Base-by-base conservation (phyloP, 2,113 vertebrate genomes). In the Serinus canaria region DNA sequence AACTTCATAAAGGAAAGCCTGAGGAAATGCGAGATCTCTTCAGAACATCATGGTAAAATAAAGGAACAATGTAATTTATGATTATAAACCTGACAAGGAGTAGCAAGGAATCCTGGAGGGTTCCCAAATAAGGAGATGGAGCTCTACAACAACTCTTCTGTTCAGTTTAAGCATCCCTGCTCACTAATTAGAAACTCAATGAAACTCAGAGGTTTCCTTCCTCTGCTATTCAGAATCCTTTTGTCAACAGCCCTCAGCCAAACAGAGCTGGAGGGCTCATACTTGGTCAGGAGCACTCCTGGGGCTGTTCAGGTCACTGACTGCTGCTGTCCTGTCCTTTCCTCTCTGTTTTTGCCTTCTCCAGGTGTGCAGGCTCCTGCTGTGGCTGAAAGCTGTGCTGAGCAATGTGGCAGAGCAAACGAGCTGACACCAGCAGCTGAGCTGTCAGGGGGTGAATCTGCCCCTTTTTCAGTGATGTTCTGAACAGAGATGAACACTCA, bases 1-100 rank as follows among this genome's bases (percentile, higher is more conserved):
- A 85, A 83, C 74, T 94, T 72, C 84, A 70, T 75, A 66, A 87
- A 93, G 89, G 67, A 62, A 80, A 91, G 83, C 75, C 66, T 56
- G 55, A 85, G 93, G 94, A 96, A 96, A 94, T 59, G 90, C 87
- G 53, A 58, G 59, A 10, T 41, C 77, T 86, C 84, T 87, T 92
- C 68, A 81, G 67, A 89, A 56, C 28, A 74, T 75, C 44, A 53
- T 72, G 15, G 10, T 72, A 67, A 86, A 91, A 79, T 15, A 89
- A 90, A 83, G 31, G 91, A 76, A 52, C 56, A 63, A 15, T 11
- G 73, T 58, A 17, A 69, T 91, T 92, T 79, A 22, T 59, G 49
- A 82, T 80, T 78, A 55, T 60, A 59, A 92, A 89, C 47, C 64
- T 94, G 90, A 84, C 66, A 68, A 56, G 23, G 60, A n/a, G n/a